A percentile compares a stretch with the other conserved stretches of the same genome.
These are phyloP conservation scores for Tamias sibiricus DNA, from an alignment of 2,113 vertebrate species.

Conservation along the genomic window DNA sequence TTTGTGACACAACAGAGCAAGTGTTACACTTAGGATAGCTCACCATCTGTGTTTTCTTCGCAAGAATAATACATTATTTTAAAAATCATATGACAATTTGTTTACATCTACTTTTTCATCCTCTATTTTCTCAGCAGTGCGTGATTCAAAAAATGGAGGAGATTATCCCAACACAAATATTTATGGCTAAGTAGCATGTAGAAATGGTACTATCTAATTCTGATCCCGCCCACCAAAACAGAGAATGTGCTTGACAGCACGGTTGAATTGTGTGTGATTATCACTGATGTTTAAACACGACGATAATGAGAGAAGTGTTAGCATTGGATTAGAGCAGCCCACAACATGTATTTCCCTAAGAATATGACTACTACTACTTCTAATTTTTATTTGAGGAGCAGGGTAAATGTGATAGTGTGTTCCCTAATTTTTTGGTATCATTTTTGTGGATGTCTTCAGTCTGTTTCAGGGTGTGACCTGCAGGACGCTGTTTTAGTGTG, in stretches of 20 bases:
- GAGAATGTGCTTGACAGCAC: slow-evolving; percentile 25
- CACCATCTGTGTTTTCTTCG: slow-evolving; percentile 61
- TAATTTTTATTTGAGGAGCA: slow-evolving; percentile 40
- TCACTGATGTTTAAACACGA: slow-evolving; percentile 71
- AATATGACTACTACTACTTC: rapidly evolving
- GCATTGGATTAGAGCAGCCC: slow-evolving; percentile 46
- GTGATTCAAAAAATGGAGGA: slow-evolving; percentile 44
- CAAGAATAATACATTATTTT: slow-evolving; percentile 48
- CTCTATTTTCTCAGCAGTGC: slow-evolving; percentile 66
- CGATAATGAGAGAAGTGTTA: slow-evolving; percentile 73
- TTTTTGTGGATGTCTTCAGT: neutral
- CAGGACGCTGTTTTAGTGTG: neutral
- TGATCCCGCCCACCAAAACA: slow-evolving; percentile 55
- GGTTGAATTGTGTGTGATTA: slow-evolving; percentile 69
- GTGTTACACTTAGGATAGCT: neutral
- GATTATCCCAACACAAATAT: slow-evolving; percentile 77
- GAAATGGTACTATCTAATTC: slow-evolving; percentile 52
- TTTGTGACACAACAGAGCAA: neutral
- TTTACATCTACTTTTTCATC: slow-evolving; percentile 43
- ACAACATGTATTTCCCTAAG: slow-evolving; percentile 54
- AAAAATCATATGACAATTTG: slow-evolving; percentile 64
- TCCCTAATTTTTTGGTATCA: slow-evolving; percentile 7
- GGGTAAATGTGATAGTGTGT: neutral
- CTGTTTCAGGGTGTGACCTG: neutral
- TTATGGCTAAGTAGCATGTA: slow-evolving; percentile 78